phyloP scores from a whole-genome alignment of 2,113 vertebrate species.

The Callopanchax toddi region DNA sequence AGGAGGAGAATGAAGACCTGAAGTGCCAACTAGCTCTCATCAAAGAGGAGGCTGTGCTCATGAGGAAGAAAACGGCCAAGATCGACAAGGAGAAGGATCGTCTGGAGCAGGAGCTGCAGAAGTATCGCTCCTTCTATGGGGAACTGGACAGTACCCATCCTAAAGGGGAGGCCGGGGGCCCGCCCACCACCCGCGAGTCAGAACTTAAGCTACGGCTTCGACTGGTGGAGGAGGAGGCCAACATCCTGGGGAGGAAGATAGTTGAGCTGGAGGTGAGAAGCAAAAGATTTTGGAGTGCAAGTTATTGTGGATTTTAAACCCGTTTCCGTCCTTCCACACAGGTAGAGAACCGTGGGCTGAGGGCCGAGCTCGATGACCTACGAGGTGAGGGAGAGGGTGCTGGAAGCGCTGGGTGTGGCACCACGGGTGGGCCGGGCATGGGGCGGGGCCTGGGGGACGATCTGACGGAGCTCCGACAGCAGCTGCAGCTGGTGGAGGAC shows the following conservation, averaged over 20 bases:
- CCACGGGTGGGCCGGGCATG: slow-evolving; percentile 75
- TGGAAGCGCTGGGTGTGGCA: slow-evolving; percentile 76
- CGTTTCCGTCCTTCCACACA: slow-evolving; percentile 1
- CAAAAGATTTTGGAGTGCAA: background rate
- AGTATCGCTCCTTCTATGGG: slow-evolving; percentile 95
- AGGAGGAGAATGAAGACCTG: slow-evolving; percentile 96
- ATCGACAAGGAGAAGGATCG: slow-evolving; percentile 96
- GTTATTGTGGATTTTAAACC: background rate
- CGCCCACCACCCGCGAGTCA: slow-evolving; percentile 93
- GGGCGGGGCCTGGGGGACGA: slow-evolving; percentile 88
- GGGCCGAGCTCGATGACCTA: slow-evolving; percentile 93
- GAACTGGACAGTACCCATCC: slow-evolving; percentile 94
- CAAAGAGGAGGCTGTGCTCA: slow-evolving; percentile 93
- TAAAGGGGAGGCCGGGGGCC: slow-evolving; percentile 94
- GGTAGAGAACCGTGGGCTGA: slow-evolving; percentile 93
- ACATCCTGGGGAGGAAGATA: slow-evolving; percentile 96
- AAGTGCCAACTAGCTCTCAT: slow-evolving; percentile 96
- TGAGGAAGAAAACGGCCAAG: slow-evolving; percentile 97
- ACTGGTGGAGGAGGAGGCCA: slow-evolving; percentile 96
- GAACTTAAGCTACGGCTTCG: slow-evolving; percentile 93
- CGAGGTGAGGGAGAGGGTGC: slow-evolving; percentile 87
- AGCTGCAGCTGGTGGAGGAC: slow-evolving; percentile 96
- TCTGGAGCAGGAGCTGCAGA: slow-evolving; percentile 93
- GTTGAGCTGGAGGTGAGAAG: slow-evolving; percentile 88
- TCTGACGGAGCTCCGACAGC: slow-evolving; percentile 91